Evolutionary conservation across 2,888 invertebrate genomes (phyloP).

Genomic region (Hirtodrosophila trivittata): DNA sequence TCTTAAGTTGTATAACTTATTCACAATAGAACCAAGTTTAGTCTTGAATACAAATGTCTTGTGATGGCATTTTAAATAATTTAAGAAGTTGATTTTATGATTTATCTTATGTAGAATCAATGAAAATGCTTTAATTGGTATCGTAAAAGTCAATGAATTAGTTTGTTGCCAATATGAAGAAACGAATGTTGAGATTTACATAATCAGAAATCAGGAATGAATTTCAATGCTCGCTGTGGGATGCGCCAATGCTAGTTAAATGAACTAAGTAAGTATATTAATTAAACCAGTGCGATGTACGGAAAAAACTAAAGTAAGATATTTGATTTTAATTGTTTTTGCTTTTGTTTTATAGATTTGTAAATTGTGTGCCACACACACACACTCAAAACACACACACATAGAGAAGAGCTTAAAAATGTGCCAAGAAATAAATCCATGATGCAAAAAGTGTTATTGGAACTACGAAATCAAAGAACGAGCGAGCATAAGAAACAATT

Average conservation of each 20-base stretch:
- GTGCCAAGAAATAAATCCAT: constrained; percentile 39
- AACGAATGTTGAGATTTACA: constrained; percentile 10
- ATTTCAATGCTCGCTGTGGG: constrained; percentile 47
- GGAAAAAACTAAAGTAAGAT: constrained; percentile 9
- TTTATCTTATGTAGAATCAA: constrained; percentile 17
- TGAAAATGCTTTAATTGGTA: constrained; percentile 45
- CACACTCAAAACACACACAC: constrained; percentile 28
- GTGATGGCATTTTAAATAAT: neutral
- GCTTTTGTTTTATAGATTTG: neutral
- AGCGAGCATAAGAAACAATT: constrained; percentile 46
- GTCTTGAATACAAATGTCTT: too few species aligned
- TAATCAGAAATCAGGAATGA: constrained; percentile 16
- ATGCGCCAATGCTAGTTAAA: constrained; percentile 47
- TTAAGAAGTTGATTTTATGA: neutral
- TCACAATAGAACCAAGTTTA: too few species aligned
- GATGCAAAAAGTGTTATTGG: constrained; percentile 39
- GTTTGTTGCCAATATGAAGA: constrained; percentile 46
- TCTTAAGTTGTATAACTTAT: too few species aligned
- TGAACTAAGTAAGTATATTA: constrained; percentile 34
- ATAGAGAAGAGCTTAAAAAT: constrained; percentile 41
- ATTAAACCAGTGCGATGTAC: constrained; percentile 22
- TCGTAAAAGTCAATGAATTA: too few species aligned
- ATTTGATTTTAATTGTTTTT: neutral
- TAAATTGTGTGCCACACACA: constrained; percentile 28
- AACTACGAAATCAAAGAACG: constrained; percentile 42